phyloP scores from a whole-genome alignment of 2,113 vertebrate species.

The Rana temporaria region DNA sequence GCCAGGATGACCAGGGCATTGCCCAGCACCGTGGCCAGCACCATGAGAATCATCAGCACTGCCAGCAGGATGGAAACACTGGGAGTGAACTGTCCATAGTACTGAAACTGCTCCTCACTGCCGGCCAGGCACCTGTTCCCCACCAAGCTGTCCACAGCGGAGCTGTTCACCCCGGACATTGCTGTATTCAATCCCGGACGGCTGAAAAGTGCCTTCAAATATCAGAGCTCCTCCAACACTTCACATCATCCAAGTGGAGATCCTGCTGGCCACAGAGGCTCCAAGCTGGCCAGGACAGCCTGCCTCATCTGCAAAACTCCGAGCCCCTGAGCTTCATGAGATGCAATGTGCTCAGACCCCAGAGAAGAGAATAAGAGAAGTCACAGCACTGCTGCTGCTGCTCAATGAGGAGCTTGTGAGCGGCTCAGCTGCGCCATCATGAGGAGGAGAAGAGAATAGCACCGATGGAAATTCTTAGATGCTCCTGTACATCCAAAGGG shows the following conservation, averaged over 20 bases:
- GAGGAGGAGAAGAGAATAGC: not conserved
- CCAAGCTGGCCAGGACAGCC: not conserved
- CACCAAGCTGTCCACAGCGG: not conserved
- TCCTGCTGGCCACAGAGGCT: not conserved
- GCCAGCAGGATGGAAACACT: conserved; percentile 67
- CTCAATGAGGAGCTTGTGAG: not conserved
- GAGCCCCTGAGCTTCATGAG: not conserved
- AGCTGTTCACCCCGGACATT: conserved; percentile 45
- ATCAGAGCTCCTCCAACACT: not conserved
- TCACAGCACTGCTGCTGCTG: not conserved
- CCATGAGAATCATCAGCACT: conserved; percentile 74
- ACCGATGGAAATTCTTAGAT: too few species aligned
- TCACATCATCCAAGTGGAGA: not conserved
- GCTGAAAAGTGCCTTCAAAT: not conserved
- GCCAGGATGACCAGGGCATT: conserved; percentile 76
- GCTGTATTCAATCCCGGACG: not conserved
- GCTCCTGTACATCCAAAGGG: too few species aligned
- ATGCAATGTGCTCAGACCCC: not conserved
- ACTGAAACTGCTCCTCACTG: conserved; percentile 51
- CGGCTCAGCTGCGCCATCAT: conserved; percentile 5
- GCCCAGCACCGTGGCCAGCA: conserved; percentile 72
- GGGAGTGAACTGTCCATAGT: conserved; percentile 66
- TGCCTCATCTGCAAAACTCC: conserved; percentile 16
- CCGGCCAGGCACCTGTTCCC: not conserved
- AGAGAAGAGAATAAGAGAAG: not conserved